Evolutionary conservation across 53 echinoderm and acorn worm species (phyloP).

Genomic region (Arbacia lixula): DNA sequence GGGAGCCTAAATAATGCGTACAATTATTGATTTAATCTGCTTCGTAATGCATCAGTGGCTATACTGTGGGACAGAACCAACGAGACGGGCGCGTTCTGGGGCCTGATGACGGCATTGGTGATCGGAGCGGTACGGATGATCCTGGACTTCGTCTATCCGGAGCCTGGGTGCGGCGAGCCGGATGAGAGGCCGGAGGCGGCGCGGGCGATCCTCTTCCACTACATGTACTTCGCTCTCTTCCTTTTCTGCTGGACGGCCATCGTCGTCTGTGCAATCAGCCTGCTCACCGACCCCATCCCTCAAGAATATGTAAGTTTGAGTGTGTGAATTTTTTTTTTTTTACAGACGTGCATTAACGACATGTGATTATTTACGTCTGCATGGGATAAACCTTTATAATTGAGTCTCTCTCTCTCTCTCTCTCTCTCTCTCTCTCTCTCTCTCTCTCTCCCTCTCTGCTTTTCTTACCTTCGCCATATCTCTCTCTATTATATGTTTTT

Average conservation of each 20-base stretch:
- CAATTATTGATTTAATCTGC: too few species aligned
- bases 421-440: too few species aligned
- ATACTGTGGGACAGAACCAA: slow-evolving; percentile 40
- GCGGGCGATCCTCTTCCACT: slow-evolving; percentile 77
- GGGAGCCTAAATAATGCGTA: too few species aligned
- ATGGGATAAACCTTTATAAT: too few species aligned
- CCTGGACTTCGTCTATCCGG: slow-evolving; percentile 81
- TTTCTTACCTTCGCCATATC: too few species aligned
- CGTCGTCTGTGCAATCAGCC: slow-evolving; percentile 67
- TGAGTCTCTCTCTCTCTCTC: too few species aligned
- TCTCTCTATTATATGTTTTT: too few species aligned
- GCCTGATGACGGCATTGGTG: slow-evolving; percentile 72
- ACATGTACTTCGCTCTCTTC: slow-evolving; percentile 96
- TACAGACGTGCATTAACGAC: too few species aligned
- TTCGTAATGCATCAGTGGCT: slow-evolving; percentile 8
- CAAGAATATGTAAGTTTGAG: slow-evolving; percentile 75
- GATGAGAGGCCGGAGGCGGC: slow-evolving; percentile 75
- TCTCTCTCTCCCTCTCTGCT: too few species aligned
- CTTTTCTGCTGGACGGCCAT: slow-evolving; percentile 74
- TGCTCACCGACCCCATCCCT: slow-evolving; percentile 71
- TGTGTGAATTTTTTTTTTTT: too few species aligned
- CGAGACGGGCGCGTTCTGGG: slow-evolving; percentile 86
- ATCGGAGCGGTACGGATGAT: slow-evolving; percentile 81
- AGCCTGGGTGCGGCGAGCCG: slow-evolving; percentile 71
- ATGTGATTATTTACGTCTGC: too few species aligned